Conservation (phyloP, 2,888 invertebrate species). For the Vanessa cardui region DNA sequence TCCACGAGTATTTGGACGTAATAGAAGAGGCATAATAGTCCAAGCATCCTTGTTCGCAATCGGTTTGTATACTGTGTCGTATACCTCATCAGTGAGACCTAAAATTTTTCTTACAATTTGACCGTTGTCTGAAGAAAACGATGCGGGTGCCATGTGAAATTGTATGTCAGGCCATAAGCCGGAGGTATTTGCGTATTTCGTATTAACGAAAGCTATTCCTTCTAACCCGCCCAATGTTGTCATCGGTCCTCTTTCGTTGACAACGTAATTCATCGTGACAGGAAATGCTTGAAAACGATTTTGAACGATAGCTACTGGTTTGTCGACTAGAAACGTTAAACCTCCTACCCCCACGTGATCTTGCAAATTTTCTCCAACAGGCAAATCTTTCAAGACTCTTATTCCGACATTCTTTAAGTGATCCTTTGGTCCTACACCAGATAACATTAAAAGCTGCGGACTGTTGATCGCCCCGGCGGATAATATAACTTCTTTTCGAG, state of each 20-base stretch:
- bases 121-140: conserved; percentile 90
- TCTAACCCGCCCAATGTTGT: conserved; percentile 94
- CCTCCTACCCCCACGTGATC: conserved; percentile 95
- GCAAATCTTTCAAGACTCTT: conserved; percentile 88
- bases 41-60: conserved; percentile 91
- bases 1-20: conserved; percentile 91
- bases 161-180: conserved; percentile 94
- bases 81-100: conserved; percentile 90
- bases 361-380: conserved; percentile 92
- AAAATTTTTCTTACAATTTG: conserved; percentile 89
- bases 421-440: conserved; percentile 89
- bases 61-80: conserved; percentile 90
- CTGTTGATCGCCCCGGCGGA: conserved; percentile 96
- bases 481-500: conserved; percentile 92
- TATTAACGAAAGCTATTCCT: conserved; percentile 93
- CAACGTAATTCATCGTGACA: conserved; percentile 90
- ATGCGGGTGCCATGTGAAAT: conserved; percentile 96
- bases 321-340: conserved; percentile 89
- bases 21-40: conserved; percentile 92
- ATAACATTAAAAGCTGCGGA: conserved; percentile 95
- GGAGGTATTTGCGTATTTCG: conserved; percentile 90
- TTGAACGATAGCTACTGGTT: conserved; percentile 92
- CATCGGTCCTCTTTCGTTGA: conserved; percentile 86
- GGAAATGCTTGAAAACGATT: conserved; percentile 89
- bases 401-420: conserved; percentile 88